phyloP scores from a whole-genome alignment of 30 jellyfish, hydroid and myxozoan species.

The Hydractinia echinata region DNA sequence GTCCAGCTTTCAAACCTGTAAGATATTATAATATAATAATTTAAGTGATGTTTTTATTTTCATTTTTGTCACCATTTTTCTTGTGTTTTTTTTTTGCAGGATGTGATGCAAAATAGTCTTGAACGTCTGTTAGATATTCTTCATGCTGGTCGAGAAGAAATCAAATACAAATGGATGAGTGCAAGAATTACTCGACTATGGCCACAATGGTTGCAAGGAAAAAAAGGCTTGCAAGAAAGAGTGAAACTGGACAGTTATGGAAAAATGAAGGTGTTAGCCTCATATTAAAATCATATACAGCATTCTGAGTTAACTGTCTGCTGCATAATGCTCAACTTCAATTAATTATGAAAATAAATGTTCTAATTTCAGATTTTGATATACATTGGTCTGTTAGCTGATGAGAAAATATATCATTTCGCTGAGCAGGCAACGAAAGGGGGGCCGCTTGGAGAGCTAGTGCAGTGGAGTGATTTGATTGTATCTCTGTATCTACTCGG shows the following conservation, averaged over 20 bases:
- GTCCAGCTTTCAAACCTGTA: slow-evolving; percentile 58
- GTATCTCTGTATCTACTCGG: slow-evolving; percentile 78
- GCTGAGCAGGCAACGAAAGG: slow-evolving; percentile 74
- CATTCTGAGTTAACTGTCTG: neutral
- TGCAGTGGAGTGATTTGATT: slow-evolving; percentile 91
- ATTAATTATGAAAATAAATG: neutral
- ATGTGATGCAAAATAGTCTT: slow-evolving; percentile 42
- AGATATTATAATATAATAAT: slow-evolving; percentile 12
- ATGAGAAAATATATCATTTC: slow-evolving; percentile 66
- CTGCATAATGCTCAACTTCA: neutral
- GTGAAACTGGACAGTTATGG: slow-evolving; percentile 46
- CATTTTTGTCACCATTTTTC: too few species aligned
- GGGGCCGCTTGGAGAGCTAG: slow-evolving; percentile 96
- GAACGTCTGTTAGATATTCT: slow-evolving; percentile 40
- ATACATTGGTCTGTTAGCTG: slow-evolving; percentile 89
- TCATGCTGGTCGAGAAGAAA: slow-evolving; percentile 17
- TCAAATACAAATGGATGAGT: slow-evolving; percentile 53
- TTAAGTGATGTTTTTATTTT: neutral
- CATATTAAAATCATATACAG: neutral
- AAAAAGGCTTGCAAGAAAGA: slow-evolving; percentile 27
- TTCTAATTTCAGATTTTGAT: slow-evolving; percentile 51
- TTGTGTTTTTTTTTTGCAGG: slow-evolving; percentile 7
- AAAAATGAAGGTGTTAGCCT: slow-evolving; percentile 46
- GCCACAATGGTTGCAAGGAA: slow-evolving; percentile 62
- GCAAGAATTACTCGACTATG: slow-evolving; percentile 54